A percentile compares a stretch with the other conserved stretches of the same genome.
These are phyloP conservation scores for Spondyliosoma cantharus DNA, from an alignment of 2,797 vertebrate genomes.

Conservation along the genomic window DNA sequence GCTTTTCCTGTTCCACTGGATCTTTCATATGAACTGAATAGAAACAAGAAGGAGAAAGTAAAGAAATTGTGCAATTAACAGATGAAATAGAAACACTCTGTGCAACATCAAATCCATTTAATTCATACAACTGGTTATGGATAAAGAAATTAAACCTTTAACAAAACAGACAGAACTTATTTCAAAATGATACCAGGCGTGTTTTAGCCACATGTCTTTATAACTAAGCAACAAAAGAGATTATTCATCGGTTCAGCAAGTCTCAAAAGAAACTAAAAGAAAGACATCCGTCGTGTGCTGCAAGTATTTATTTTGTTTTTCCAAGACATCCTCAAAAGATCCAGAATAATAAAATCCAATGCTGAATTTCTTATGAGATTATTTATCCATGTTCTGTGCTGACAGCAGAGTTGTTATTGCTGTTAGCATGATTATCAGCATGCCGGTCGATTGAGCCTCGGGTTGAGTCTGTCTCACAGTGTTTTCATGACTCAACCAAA, in stretches of 20 bases:
- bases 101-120: slow-evolving; percentile 7
- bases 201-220: not conserved
- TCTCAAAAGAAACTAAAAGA: no score
- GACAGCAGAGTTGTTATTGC: no score
- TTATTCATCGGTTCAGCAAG: not conserved
- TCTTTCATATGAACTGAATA: not conserved
- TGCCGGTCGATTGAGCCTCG: no score
- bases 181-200: not conserved
- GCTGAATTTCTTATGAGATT: no score
- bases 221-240: not conserved
- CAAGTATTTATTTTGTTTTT: no score
- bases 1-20: not conserved
- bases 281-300: no score
- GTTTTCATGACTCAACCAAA: no score
- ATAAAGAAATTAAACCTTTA: not conserved
- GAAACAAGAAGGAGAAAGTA: not conserved
- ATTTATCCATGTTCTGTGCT: no score
- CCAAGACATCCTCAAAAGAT: no score
- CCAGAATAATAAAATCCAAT: no score
- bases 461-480: no score
- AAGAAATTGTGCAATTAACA: slow-evolving; percentile 10
- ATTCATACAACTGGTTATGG: not conserved
- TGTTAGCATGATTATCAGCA: no score
- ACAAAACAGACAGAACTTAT: not conserved
- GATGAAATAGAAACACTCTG: slow-evolving; percentile 15